phyloP scores from a whole-genome alignment of 2,888 invertebrate genomes.

The Hirtodrosophila confusa region DNA sequence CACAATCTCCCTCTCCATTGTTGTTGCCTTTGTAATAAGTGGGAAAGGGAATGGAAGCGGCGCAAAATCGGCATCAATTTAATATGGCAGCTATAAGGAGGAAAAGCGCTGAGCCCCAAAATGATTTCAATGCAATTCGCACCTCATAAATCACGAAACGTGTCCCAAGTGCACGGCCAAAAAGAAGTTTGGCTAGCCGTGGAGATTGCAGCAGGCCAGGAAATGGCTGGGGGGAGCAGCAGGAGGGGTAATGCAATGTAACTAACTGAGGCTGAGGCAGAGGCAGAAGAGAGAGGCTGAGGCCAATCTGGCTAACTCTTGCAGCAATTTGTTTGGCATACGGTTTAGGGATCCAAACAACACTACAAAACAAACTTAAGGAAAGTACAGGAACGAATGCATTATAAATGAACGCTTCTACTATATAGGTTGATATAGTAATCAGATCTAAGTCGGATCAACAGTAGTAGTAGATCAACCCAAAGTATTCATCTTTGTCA shows the following conservation, averaged over 20 bases:
- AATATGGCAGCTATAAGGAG: constrained; percentile 54
- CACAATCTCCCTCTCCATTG: constrained; percentile 53
- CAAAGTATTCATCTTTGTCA: too few species aligned
- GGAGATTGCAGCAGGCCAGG: constrained; percentile 63
- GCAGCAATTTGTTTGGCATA: constrained; percentile 45
- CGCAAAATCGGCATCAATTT: constrained; percentile 74
- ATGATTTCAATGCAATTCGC: constrained; percentile 83
- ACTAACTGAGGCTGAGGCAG: not conserved
- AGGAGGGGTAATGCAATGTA: constrained; percentile 1
- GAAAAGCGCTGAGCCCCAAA: constrained; percentile 43
- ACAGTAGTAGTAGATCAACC: too few species aligned
- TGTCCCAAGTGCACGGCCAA: constrained; percentile 79
- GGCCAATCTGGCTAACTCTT: constrained; percentile 2
- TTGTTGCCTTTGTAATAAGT: constrained; percentile 34
- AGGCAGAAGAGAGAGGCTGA: not conserved
- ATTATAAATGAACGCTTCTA: too few species aligned
- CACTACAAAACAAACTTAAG: constrained; percentile 8
- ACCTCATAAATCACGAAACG: constrained; percentile 84
- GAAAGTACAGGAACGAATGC: too few species aligned
- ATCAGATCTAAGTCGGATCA: too few species aligned
- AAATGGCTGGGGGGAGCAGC: constrained; percentile 39
- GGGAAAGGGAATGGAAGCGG: constrained; percentile 46
- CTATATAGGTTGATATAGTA: not conserved
- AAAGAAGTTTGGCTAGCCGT: constrained; percentile 50
- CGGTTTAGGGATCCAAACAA: constrained; percentile 10